Evolutionary conservation across 2,113 vertebrate genomes (phyloP).

Genomic region (Malaclemys terrapin): DNA sequence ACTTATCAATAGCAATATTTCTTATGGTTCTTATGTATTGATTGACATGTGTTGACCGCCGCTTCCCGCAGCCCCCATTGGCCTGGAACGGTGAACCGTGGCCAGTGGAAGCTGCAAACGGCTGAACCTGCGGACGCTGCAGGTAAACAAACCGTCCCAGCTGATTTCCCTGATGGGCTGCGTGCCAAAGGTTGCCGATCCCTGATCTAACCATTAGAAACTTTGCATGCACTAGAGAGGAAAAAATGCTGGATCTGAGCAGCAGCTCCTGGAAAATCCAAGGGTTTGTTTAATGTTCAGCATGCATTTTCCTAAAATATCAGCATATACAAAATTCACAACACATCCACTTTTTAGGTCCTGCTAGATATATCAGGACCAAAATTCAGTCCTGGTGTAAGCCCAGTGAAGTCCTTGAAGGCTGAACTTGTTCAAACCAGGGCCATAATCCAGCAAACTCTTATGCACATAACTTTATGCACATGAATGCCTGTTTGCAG

Average conservation of each 20-base stretch:
- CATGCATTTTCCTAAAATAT: not conserved
- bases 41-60: no score
- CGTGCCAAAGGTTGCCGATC: no score
- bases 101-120: no score
- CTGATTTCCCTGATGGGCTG: no score
- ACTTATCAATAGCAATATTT: no score
- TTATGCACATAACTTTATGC: not conserved
- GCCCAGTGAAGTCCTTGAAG: not conserved
- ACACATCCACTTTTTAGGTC: not conserved
- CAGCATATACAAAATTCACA: not conserved
- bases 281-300: not conserved
- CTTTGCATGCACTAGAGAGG: accelerated
- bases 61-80: no score
- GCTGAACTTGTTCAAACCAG: not conserved
- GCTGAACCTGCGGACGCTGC: no score
- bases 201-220: not conserved
- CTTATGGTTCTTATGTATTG: no score
- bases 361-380: not conserved
- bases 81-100: no score
- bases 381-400: not conserved
- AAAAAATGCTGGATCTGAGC: not conserved
- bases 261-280: not conserved
- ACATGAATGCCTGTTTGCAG: not conserved
- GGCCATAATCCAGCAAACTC: not conserved
- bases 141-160: no score